Evolutionary conservation across 1,140 invertebrate species (phyloP).

Genomic region (Nasonia giraulti): DNA sequence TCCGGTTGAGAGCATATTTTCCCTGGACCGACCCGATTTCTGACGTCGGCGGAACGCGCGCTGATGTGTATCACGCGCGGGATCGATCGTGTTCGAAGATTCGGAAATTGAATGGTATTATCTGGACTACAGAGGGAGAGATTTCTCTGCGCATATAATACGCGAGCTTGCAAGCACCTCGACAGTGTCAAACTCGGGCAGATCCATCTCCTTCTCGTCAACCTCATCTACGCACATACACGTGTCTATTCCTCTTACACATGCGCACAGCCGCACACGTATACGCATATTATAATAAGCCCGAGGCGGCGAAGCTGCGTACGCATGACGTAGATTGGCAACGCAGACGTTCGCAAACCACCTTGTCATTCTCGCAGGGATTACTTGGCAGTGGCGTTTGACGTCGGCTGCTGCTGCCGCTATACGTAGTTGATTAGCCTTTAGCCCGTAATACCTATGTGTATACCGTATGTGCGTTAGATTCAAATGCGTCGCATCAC

Average conservation of each 20-base stretch:
- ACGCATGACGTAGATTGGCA: not conserved
- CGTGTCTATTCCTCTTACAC: not conserved
- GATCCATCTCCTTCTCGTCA: conserved; percentile 18
- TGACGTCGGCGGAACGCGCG: not conserved
- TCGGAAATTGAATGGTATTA: not conserved
- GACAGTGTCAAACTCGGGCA: not conserved
- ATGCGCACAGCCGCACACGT: not conserved
- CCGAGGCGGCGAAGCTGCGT: not conserved
- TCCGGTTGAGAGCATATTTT: not conserved
- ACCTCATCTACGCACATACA: not conserved
- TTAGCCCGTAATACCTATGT: not conserved
- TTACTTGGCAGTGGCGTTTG: conserved; percentile 37
- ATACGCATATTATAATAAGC: not conserved
- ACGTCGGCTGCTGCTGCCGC: not conserved
- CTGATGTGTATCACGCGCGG: not conserved
- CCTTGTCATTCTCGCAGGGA: conserved; percentile 35
- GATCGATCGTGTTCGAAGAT: not conserved
- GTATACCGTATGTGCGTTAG: not conserved
- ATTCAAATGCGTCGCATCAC: conserved; percentile 1
- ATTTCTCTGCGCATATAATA: not conserved
- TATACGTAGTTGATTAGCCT: conserved; percentile 24
- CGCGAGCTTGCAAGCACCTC: not conserved
- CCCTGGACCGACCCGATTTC: not conserved
- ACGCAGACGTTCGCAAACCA: conserved; percentile 23
- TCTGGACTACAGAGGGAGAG: not conserved